Base-by-base conservation (phyloP, 1,140 invertebrate species). In the Penaeus indicus region DNA sequence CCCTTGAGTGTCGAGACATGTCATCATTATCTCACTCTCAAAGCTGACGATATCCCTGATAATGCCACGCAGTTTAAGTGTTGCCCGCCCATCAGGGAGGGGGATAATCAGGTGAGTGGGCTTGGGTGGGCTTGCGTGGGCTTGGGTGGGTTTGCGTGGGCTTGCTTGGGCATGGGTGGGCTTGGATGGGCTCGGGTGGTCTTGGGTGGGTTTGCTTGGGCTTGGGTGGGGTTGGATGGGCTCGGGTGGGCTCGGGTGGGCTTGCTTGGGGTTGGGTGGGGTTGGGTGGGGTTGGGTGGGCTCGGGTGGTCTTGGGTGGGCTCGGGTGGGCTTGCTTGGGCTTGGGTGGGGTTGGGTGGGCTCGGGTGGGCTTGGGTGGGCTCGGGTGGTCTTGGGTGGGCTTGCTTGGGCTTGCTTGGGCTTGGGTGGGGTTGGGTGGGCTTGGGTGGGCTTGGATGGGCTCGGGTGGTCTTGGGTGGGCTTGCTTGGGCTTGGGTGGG, bases 1-100 rank as follows among this genome's bases (percentile, higher is more conserved):
- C 92, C 91, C 87, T 92, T 96, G 25, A 95, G 95, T 0, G 94
- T 94, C 0, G 96, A 96, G 92, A 96, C 96, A 0, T 96, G 96
- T 92, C 95, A 95, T 85, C 96, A 96, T 92, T 96, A 96, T 92
- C 92, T 96, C n/a, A 93, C 94, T 1, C 91, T 96, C 18, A 92
- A 93, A 61, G 94, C 95, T 22, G 95, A 96, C 91, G 92, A 95
- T 62, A 93, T 96, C 38, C 95, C 94, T 19, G 92, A 94, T 62
- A 94, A 93, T 5, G 94, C 93, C 7, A 96, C 95, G 2, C 93
- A 96, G 91, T 96, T 94, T 89, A 96, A 96, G 92, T 96, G 96
- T 86, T 95, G 95, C 91, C 96, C 96, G 7, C 96, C 96, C 22
- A 95, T 96, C 81, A 93, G 96, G 64, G 93, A 94, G 83, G 91